A percentile compares a stretch with the other conserved stretches of the same genome.
Evolutionary conservation across 2,888 invertebrate species (phyloP).

Genomic region (Aphodius granarius): DNA sequence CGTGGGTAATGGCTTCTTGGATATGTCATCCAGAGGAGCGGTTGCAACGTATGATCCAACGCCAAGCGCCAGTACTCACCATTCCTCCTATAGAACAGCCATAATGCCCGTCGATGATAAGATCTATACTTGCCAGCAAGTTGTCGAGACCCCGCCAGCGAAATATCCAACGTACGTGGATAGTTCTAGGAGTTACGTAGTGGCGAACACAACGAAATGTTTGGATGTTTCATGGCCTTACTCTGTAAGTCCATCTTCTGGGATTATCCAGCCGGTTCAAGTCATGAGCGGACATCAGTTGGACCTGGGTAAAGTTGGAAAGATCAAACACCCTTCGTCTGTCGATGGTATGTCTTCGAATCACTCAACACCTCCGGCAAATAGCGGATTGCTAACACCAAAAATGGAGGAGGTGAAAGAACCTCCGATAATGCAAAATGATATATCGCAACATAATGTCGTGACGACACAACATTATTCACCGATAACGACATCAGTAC

Average conservation of each 20-base stretch:
- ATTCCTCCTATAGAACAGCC: constrained; percentile 48
- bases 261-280: constrained; percentile 55
- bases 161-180: constrained; percentile 64
- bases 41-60: constrained; percentile 63
- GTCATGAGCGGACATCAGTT: constrained; percentile 48
- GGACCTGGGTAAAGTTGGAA: constrained; percentile 43
- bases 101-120: constrained; percentile 60
- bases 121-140: constrained; percentile 64
- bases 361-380: constrained; percentile 65
- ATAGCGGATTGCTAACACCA: constrained; percentile 60
- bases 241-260: constrained; percentile 55
- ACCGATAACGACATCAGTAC: constrained; percentile 44
- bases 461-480: constrained; percentile 50
- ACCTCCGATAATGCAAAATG: constrained; percentile 43
- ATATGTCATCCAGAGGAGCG: constrained; percentile 67
- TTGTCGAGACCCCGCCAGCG: constrained; percentile 60
- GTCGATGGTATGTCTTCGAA: constrained; percentile 60
- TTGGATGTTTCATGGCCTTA: constrained; percentile 57
- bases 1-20: constrained; percentile 82
- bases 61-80: constrained; percentile 52
- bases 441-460: constrained; percentile 40
- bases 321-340: constrained; percentile 49
- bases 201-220: constrained; percentile 53
- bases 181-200: constrained; percentile 58
- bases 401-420: constrained; percentile 66